Evolutionary conservation across 2,113 vertebrate genomes (phyloP).

Genomic region (Eclectus roratus): DNA sequence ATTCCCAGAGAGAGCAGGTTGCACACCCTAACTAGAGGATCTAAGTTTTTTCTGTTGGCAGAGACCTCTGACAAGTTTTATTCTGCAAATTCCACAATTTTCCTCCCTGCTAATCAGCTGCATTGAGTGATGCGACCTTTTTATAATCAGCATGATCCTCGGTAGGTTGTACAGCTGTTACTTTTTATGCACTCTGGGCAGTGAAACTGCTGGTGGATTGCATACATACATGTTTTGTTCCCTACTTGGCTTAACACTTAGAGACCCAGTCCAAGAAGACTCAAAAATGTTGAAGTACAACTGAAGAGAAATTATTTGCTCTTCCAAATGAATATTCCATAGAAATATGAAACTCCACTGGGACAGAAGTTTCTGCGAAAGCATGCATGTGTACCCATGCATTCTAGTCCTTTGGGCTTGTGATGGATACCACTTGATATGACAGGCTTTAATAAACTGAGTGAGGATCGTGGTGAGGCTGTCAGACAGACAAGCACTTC

Average conservation of each 20-base stretch:
- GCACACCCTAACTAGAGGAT: not conserved
- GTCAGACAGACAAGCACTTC: not conserved
- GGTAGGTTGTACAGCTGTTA: not conserved
- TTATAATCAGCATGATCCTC: not conserved
- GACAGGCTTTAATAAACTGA: not conserved
- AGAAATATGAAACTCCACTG: not conserved
- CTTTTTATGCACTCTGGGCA: not conserved
- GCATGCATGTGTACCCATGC: not conserved
- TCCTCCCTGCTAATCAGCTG: not conserved
- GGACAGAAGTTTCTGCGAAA: not conserved
- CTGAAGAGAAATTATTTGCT: not conserved
- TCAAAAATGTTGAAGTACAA: not conserved
- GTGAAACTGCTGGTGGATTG: not conserved
- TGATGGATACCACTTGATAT: not conserved
- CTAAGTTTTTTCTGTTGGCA: not conserved
- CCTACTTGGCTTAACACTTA: not conserved
- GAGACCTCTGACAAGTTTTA: not conserved
- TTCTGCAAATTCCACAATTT: not conserved
- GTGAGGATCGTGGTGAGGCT: not conserved
- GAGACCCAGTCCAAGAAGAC: not conserved
- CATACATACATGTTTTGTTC: not conserved
- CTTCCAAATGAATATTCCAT: not conserved
- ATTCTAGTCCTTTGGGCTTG: not conserved
- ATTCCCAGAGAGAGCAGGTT: not conserved
- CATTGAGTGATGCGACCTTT: not conserved